Conservation (phyloP, 2,797 vertebrate species). For the Dendrocincla fuliginosa region DNA sequence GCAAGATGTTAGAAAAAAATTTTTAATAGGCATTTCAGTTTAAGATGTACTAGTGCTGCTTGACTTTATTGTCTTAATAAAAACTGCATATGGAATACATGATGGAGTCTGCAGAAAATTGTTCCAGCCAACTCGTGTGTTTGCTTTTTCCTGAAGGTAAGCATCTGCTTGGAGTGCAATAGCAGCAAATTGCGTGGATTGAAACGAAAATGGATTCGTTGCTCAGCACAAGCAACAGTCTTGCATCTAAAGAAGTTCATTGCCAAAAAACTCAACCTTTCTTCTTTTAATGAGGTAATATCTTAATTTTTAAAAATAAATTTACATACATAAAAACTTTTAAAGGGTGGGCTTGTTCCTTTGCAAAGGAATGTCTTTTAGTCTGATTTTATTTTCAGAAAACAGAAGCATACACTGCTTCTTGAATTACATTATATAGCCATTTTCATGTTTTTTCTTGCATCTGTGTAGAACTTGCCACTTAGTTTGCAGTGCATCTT, state of each 20-base stretch:
- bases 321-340: not conserved
- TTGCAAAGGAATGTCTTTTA: not conserved
- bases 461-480: not conserved
- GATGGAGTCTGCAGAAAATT: not conserved
- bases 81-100: not conserved
- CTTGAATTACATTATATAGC: not conserved
- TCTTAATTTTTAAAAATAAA: not conserved
- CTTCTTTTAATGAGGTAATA: constrained; percentile 97
- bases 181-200: constrained; percentile 97
- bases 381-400: not conserved
- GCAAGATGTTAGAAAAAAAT: not conserved
- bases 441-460: not conserved
- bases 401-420: not conserved
- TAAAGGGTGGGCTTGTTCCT: not conserved
- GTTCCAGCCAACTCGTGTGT: not conserved
- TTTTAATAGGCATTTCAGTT: not conserved
- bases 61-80: not conserved
- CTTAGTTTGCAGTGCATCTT: not conserved
- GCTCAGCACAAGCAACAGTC: constrained; percentile 97
- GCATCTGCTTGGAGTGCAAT: constrained; percentile 99
- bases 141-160: constrained; percentile 82
- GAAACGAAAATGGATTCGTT: constrained; percentile 99
- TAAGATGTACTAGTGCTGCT: not conserved
- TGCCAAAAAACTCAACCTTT: constrained; percentile 98
- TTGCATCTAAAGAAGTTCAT: constrained; percentile 99